Percentiles rank a stretch among this genome's conserved stretches.
phyloP scores from a whole-genome alignment of 1,140 invertebrate genomes.

The Diorhabda elongata region DNA sequence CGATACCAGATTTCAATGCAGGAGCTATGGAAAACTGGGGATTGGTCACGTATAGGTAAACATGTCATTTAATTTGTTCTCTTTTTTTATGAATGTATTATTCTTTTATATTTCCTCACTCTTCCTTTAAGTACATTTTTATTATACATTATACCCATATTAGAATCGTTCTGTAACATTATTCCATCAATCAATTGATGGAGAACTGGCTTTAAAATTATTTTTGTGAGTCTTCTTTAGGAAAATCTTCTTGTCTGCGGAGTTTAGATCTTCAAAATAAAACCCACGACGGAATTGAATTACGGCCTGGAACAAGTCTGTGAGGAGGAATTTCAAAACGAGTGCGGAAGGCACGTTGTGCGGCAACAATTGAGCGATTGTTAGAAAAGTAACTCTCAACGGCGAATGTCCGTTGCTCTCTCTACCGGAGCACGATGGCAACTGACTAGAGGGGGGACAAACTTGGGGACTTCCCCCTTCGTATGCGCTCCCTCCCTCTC shows the following conservation, averaged over 20 bases:
- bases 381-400: no score
- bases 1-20: conserved; percentile 76
- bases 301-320: no score
- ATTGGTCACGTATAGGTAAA: conserved; percentile 83
- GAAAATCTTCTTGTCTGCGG: neutral
- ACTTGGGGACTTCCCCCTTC: no score
- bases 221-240: neutral
- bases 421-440: no score
- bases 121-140: neutral
- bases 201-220: neutral
- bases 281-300: no score
- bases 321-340: no score
- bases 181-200: neutral
- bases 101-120: neutral
- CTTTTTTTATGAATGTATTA: neutral
- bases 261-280: no score
- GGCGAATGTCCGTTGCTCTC: no score
- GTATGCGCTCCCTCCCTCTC: no score
- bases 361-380: no score
- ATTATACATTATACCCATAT: neutral
- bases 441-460: no score
- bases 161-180: neutral
- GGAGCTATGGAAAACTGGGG: conserved; percentile 92
- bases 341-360: no score
- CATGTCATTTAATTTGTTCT: conserved; percentile 48